Percentiles rank a stretch among this genome's conserved stretches.
phyloP scores from a whole-genome alignment of 92 coral and sea anemone genomes.

The Siderastrea siderea region DNA sequence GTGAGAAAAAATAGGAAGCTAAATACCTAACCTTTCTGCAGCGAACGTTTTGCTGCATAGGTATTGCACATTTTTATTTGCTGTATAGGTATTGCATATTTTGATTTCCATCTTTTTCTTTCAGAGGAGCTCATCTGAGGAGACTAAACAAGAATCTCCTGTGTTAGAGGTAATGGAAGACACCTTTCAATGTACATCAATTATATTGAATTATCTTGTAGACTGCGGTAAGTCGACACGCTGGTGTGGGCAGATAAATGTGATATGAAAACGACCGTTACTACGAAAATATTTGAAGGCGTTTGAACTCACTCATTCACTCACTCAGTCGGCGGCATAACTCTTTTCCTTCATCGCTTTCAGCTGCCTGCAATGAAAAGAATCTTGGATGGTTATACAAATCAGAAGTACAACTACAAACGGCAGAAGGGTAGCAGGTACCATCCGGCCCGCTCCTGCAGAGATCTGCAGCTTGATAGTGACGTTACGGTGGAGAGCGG shows the following conservation, averaged over 20 bases:
- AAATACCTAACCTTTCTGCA: too few species aligned
- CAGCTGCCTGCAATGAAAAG: slow-evolving; percentile 30
- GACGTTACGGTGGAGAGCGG: slow-evolving; percentile 26
- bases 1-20: too few species aligned
- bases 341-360: not conserved
- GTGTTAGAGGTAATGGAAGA: not conserved
- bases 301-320: too few species aligned
- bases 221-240: not conserved
- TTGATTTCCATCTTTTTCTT: too few species aligned
- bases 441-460: slow-evolving; percentile 51
- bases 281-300: too few species aligned
- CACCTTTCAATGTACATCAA: not conserved
- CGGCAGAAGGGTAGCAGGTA: slow-evolving; percentile 34
- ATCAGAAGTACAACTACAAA: slow-evolving; percentile 20
- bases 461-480: slow-evolving; percentile 48
- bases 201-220: too few species aligned
- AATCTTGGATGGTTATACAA: slow-evolving; percentile 19
- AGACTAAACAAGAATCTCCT: not conserved
- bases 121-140: not conserved
- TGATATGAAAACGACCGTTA: too few species aligned
- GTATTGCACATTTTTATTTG: not conserved
- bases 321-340: too few species aligned
- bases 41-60: too few species aligned
- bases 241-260: too few species aligned
- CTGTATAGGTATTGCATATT: not conserved